These are phyloP conservation scores for Podilymbus podiceps DNA, from an alignment of 2,113 vertebrate species.

Conservation along the genomic window DNA sequence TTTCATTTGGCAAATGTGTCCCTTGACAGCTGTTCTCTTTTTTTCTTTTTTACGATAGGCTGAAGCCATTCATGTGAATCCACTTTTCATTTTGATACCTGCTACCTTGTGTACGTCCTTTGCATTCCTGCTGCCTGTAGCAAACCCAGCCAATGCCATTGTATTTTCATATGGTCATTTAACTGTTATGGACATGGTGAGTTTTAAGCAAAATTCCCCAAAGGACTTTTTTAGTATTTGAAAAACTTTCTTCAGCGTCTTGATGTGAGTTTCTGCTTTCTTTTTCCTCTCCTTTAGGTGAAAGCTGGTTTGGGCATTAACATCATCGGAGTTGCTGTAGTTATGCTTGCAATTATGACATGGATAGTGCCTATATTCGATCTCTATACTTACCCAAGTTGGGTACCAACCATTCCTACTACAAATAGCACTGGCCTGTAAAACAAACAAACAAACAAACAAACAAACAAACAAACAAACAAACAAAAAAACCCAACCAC, in stretches of 20 bases:
- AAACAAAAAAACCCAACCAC: not conserved
- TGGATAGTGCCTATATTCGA: slow-evolving; percentile 85
- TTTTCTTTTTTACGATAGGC: slow-evolving; percentile 71
- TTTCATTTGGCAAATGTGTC: not conserved
- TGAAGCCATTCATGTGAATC: slow-evolving; percentile 88
- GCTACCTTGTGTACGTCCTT: slow-evolving; percentile 89
- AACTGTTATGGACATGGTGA: slow-evolving; percentile 86
- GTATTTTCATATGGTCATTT: slow-evolving; percentile 91
- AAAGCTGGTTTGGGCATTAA: slow-evolving; percentile 93
- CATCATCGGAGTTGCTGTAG: slow-evolving; percentile 82
- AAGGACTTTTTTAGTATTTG: not conserved
- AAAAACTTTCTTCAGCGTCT: not conserved
- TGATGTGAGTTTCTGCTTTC: not conserved
- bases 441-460: not conserved
- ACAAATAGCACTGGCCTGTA: slow-evolving; percentile 73
- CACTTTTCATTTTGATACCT: slow-evolving; percentile 89
- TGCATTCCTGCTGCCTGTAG: slow-evolving; percentile 89
- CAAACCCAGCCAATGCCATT: slow-evolving; percentile 91
- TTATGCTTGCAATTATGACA: slow-evolving; percentile 83
- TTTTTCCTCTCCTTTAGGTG: slow-evolving; percentile 76
- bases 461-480: not conserved
- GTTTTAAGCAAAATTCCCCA: slow-evolving; percentile 34
- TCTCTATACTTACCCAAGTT: slow-evolving; percentile 84
- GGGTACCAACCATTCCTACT: slow-evolving; percentile 72
- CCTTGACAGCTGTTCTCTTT: not conserved